A percentile compares a stretch with the other conserved stretches of the same genome.
Conservation (phyloP, 2,888 invertebrate genomes). For the Frankliniella intonsa region DNA sequence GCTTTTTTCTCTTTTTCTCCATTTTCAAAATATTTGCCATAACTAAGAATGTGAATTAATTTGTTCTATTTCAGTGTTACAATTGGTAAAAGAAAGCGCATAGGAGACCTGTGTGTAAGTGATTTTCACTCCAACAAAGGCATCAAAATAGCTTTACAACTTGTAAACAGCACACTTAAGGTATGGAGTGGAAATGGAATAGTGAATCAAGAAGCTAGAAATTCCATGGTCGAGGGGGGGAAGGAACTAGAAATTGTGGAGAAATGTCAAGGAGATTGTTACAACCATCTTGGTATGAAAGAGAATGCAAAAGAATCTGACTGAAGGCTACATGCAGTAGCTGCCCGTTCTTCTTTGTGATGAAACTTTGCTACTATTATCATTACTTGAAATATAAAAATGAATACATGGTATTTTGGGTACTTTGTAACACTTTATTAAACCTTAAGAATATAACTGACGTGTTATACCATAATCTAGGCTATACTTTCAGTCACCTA, state of each 20-base stretch:
- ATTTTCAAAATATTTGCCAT: not conserved
- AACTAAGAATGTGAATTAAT: not conserved
- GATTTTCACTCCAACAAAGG: not conserved
- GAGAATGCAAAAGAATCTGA: not conserved
- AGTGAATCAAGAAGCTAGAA: not conserved
- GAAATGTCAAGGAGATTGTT: not conserved
- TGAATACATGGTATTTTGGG: not conserved
- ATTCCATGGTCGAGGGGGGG: not conserved
- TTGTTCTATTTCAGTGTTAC: not conserved
- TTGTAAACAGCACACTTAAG: not conserved
- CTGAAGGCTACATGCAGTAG: no score
- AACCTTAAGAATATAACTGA: not conserved
- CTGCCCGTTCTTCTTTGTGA: not conserved
- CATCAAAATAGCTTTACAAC: not conserved
- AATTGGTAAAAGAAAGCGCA: not conserved
- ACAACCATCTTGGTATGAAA: not conserved
- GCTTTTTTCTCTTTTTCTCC: not conserved
- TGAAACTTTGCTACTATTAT: not conserved
- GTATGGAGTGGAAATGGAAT: not conserved
- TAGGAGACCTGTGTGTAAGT: not conserved
- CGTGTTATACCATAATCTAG: not conserved
- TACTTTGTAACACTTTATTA: slow-evolving; percentile 25
- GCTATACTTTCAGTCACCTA: not conserved
- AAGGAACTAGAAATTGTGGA: not conserved
- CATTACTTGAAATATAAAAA: not conserved